A percentile compares a stretch with the other conserved stretches of the same genome.
Evolutionary conservation across 1,140 invertebrate species (phyloP).

Genomic region (Dendrolimus kikuchii): DNA sequence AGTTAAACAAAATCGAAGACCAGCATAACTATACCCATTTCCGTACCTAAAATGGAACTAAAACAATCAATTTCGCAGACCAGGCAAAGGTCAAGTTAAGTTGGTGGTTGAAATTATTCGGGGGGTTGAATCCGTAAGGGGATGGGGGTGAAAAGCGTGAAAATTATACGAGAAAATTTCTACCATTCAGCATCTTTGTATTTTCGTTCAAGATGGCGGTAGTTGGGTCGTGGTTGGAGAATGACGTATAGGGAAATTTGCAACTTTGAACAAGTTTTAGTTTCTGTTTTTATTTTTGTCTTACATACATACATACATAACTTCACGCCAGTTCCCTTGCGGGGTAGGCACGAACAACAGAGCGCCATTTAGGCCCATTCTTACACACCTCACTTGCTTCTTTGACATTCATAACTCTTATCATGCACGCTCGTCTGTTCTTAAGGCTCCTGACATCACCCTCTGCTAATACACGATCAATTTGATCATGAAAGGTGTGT

Average conservation of each 20-base stretch:
- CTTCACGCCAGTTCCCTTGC: no score
- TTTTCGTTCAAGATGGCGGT: conserved; percentile 67
- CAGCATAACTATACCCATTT: conserved; percentile 15
- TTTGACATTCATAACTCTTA: no score
- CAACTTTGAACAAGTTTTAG: not conserved
- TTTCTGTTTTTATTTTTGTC: no score
- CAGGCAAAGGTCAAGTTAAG: conserved; percentile 20
- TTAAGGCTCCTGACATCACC: no score
- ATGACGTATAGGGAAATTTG: conserved; percentile 19
- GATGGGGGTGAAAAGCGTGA: conserved; percentile 49
- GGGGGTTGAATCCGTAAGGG: not conserved
- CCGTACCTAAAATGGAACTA: not conserved
- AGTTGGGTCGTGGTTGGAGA: conserved; percentile 11
- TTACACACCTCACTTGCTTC: no score
- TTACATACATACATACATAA: no score
- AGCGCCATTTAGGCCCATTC: no score
- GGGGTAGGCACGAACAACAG: no score
- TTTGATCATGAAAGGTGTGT: no score
- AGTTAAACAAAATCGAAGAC: conserved; percentile 14
- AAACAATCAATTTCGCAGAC: not conserved
- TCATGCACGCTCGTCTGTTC: no score
- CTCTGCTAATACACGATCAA: no score
- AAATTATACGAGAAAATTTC: conserved; percentile 72
- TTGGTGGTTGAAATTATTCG: conserved; percentile 35
- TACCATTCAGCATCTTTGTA: conserved; percentile 69